Conservation (phyloP, 2,888 invertebrate genomes). For the Heliconius ethilla region DNA sequence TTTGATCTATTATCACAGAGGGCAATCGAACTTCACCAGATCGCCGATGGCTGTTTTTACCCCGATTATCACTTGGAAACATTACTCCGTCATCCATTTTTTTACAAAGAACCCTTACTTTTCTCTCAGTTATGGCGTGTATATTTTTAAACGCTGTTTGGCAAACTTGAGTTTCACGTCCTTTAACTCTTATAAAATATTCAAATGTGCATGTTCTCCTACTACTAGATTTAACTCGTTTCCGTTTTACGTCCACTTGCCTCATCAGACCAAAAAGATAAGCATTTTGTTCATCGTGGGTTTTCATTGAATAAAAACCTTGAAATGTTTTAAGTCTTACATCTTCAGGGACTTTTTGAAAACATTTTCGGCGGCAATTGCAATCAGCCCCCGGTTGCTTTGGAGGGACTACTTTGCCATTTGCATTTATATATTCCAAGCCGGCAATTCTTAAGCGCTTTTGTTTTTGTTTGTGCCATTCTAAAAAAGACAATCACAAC, state of each 20-base stretch:
- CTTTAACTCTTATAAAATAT: slow-evolving; percentile 80
- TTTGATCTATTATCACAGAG: slow-evolving; percentile 75
- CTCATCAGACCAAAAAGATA: slow-evolving; percentile 82
- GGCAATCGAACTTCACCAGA: slow-evolving; percentile 79
- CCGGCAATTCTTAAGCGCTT: slow-evolving; percentile 81
- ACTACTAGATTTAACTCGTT: slow-evolving; percentile 79
- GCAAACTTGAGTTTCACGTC: slow-evolving; percentile 81
- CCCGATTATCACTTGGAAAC: slow-evolving; percentile 82
- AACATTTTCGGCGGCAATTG: slow-evolving; percentile 79
- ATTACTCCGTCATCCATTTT: slow-evolving; percentile 83
- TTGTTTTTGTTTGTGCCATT: slow-evolving; percentile 83
- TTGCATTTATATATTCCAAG: slow-evolving; percentile 80
- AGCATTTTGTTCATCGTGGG: slow-evolving; percentile 82
- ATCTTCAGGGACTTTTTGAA: slow-evolving; percentile 77
- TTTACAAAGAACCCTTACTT: slow-evolving; percentile 81
- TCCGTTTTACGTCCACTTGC: slow-evolving; percentile 81
- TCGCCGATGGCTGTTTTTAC: slow-evolving; percentile 78
- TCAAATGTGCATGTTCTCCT: slow-evolving; percentile 81
- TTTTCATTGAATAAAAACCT: slow-evolving; percentile 81
- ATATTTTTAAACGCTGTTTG: slow-evolving; percentile 83
- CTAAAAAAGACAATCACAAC: slow-evolving; percentile 56
- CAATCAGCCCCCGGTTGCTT: slow-evolving; percentile 81
- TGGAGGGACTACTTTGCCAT: slow-evolving; percentile 80
- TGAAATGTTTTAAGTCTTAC: slow-evolving; percentile 78
- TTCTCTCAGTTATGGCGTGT: slow-evolving; percentile 81